Conservation (phyloP, 2,888 invertebrate species). For the Celastrina argiolus region DNA sequence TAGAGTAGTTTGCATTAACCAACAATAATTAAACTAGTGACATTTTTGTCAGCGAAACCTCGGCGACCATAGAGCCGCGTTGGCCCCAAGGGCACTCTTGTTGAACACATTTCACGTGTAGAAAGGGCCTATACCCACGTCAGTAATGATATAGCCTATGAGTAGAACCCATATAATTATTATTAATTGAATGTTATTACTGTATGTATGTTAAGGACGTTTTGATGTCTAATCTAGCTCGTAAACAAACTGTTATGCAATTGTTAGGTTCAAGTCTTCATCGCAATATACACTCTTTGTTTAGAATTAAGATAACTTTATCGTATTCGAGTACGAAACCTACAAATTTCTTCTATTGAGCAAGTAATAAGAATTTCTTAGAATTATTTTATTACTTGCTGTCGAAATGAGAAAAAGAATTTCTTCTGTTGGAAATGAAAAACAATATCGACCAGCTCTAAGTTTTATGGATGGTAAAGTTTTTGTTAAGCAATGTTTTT, state of each 20-base stretch:
- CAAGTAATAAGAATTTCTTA: not conserved
- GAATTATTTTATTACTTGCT: not conserved
- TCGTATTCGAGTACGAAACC: not conserved
- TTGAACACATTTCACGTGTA: not conserved
- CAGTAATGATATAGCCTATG: not conserved
- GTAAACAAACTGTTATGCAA: not conserved
- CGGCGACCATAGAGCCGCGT: no score
- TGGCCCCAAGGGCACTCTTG: no score
- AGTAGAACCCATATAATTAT: not conserved
- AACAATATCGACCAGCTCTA: no score
- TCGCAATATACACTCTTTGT: not conserved
- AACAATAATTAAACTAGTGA: no score
- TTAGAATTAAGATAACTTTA: not conserved
- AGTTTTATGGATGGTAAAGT: no score
- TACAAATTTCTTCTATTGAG: no score
- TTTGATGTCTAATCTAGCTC: conserved; percentile 4
- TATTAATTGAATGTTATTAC: conserved; percentile 4
- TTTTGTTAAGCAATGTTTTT: no score
- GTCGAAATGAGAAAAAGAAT: not conserved
- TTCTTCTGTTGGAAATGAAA: no score
- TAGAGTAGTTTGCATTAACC: no score
- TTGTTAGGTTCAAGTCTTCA: not conserved
- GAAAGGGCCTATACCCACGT: not conserved
- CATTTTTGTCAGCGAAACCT: no score
- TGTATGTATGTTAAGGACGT: conserved; percentile 12